phyloP scores from a whole-genome alignment of 30 jellyfish, hydroid and myxozoan species.

The Turritopsis rubra region DNA sequence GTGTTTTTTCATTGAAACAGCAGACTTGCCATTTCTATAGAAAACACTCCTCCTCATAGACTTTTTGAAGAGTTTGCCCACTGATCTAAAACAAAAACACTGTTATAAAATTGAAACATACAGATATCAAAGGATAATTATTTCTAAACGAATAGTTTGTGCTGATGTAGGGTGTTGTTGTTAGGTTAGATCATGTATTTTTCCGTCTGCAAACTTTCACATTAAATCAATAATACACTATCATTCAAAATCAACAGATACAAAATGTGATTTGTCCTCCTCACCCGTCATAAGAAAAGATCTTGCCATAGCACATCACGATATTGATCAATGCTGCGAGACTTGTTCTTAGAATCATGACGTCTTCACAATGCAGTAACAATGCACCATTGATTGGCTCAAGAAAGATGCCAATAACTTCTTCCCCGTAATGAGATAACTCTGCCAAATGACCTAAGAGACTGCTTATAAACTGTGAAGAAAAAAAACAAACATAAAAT shows the following conservation, averaged over 20 bases:
- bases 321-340: constrained; percentile 67
- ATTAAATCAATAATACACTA: not conserved
- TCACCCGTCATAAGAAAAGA: constrained; percentile 88
- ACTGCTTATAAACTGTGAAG: constrained; percentile 50
- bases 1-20: not conserved
- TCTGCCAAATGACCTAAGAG: constrained; percentile 47
- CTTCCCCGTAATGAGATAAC: constrained; percentile 38
- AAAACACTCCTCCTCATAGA: no score
- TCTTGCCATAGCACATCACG: constrained; percentile 61
- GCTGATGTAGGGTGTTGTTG: no score
- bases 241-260: not conserved
- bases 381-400: constrained; percentile 88
- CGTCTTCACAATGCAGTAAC: constrained; percentile 74
- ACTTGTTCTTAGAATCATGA: constrained; percentile 59
- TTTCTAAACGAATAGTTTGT: no score
- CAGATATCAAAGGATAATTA: no score
- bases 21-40: no score
- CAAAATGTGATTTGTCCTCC: no score
- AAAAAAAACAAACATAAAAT: no score
- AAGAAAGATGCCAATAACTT: constrained; percentile 56
- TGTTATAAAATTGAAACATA: no score
- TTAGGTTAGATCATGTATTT: no score
- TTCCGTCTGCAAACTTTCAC: no score
- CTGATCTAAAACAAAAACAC: no score
- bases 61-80: no score